Percentiles rank a stretch among this genome's conserved stretches.
phyloP scores from a whole-genome alignment of 37 sponge, comb jelly and placozoan genomes.

The Mnemiopsis leidyi region DNA sequence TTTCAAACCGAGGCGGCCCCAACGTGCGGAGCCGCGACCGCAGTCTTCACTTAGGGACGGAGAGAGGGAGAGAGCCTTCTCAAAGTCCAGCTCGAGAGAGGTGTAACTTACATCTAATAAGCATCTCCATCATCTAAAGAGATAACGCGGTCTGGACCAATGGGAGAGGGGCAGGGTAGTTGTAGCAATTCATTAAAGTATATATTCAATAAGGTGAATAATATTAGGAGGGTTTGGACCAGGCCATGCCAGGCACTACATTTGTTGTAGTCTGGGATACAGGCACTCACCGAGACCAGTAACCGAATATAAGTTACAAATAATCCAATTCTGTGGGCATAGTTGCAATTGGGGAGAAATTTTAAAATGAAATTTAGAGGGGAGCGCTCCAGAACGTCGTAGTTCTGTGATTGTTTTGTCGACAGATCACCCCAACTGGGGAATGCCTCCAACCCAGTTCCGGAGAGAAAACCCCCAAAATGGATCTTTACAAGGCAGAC shows the following conservation, averaged over 20 bases:
- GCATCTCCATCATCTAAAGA: not conserved
- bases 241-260: not conserved
- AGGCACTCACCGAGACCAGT: not conserved
- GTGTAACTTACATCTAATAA: constrained; percentile 5
- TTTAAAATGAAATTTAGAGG: not conserved
- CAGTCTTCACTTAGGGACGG: not conserved
- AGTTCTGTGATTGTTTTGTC: not conserved
- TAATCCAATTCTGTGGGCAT: not conserved
- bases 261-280: not conserved
- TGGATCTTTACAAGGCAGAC: not conserved
- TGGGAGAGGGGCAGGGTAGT: not conserved
- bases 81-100: not conserved
- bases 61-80: not conserved
- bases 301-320: constrained; percentile 12
- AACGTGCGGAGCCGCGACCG: not conserved
- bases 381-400: not conserved
- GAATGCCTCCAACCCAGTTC: not conserved
- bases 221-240: not conserved
- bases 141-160: not conserved
- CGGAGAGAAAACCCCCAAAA: not conserved
- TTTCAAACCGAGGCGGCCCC: not conserved
- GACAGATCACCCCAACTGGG: too few species aligned
- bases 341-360: not conserved
- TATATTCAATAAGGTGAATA: constrained; percentile 7
- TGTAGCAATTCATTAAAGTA: constrained; percentile 26